Evolutionary conservation across 2,797 vertebrate species (phyloP), one percentile per base, ranked within the genome.

Genomic region (Sparidentex hasta): DNA sequence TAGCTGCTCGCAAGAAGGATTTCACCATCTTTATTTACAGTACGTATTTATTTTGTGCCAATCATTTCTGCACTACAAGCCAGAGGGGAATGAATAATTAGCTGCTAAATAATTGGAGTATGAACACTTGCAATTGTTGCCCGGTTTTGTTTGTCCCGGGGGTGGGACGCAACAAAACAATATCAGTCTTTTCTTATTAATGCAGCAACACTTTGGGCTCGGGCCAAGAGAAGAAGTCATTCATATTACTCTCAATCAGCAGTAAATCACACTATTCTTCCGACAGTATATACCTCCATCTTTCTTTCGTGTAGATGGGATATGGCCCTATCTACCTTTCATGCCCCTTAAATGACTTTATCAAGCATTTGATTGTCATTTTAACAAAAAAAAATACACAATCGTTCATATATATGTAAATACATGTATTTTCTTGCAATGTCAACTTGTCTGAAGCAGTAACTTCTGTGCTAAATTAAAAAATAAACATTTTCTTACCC

Each of bases 101-200:
- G 77, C 48, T 51, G 51, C 54, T 88, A 70, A 78, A 85, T 83
- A 65, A 80, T 63, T 83, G 74, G 46, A 78, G 78, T 70, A 70
- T 38, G 62, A 88, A 72, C 69, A 76, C 48, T 7, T 23, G 61
- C 82, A 65, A 27, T 85, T 76, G 59, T 64, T 83, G 75, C 65
- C 70, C 44, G 21, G 21, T 75, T 75, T 83, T 78, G 65, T 82
- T 81, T 77, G 65, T 86, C 74, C 65, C 44, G 0, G 71, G 65
- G 67, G 56, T 64, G 54, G 41, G 46, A 75, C 43, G 23, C 13
- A 72, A 71, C 69, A 75, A 78, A 82, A 87, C 52, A 47, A 66
- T 69, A 81, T 84, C 25, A 76, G 71, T 74, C 44, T 74, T 65
- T 70, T n/a, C 51, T 7, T 29, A 70, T 29, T 72, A 69, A 56